These are phyloP conservation scores for Gnathonemus echidnorhynchus DNA, from an alignment of 2,113 vertebrate species.

Conservation along the genomic window DNA sequence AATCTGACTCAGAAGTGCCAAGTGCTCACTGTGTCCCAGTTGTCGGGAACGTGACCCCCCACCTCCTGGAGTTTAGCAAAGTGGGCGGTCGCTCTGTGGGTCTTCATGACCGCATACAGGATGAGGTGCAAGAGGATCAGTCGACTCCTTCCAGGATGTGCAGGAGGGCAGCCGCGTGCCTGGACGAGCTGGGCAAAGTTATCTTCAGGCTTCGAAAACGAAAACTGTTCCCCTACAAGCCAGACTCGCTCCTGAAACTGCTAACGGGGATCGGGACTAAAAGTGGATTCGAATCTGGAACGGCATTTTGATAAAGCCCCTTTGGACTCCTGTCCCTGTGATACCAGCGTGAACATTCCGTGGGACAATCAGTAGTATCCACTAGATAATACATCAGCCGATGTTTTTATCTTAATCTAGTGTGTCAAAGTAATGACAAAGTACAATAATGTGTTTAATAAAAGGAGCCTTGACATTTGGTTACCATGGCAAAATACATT, in stretches of 20 bases:
- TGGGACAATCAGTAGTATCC: not conserved
- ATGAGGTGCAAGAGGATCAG: not conserved
- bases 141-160: slow-evolving; percentile 17
- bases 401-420: not conserved
- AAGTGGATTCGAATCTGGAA: not conserved
- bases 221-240: slow-evolving; percentile 85
- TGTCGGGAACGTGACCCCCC: slow-evolving; percentile 21
- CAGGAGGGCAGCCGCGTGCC: slow-evolving; percentile 51
- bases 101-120: not conserved
- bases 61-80: not conserved
- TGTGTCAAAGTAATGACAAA: not conserved
- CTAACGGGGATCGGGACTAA: slow-evolving; percentile 49
- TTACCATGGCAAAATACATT: not conserved
- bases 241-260: slow-evolving; percentile 74
- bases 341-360: not conserved
- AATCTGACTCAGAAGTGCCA: slow-evolving; percentile 63
- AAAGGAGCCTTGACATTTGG: not conserved
- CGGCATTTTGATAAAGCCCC: not conserved
- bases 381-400: not conserved
- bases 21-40: slow-evolving; percentile 28
- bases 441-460: not conserved
- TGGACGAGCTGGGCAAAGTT: slow-evolving; percentile 66
- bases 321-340: not conserved
- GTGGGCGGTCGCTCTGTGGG: not conserved
- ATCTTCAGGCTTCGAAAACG: slow-evolving; percentile 69